These are phyloP conservation scores for Oligia fasciuncula DNA, from an alignment of 2,888 invertebrate genomes.

Conservation along the genomic window DNA sequence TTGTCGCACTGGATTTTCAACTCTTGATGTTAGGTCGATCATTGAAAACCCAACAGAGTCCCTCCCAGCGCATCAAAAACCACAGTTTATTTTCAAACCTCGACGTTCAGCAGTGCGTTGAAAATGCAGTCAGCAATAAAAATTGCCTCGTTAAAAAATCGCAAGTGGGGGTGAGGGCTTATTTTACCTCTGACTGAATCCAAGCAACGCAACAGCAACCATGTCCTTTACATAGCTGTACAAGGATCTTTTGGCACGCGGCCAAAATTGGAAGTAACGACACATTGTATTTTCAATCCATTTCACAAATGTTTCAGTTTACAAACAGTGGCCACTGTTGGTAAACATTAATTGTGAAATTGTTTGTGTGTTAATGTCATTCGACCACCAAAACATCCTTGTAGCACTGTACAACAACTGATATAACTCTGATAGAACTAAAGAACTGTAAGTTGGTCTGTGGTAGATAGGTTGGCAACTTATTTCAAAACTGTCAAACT, in stretches of 20 bases:
- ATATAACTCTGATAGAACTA: not conserved
- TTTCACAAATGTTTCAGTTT: not conserved
- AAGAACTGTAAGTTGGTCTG: no score
- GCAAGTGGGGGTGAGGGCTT: not conserved
- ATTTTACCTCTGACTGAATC: not conserved
- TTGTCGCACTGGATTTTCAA: not conserved
- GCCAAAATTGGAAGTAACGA: not conserved
- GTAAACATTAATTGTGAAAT: no score
- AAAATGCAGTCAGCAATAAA: not conserved
- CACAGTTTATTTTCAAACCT: not conserved
- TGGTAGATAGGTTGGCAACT: slow-evolving; percentile 25
- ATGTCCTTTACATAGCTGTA: not conserved
- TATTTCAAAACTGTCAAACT: not conserved
- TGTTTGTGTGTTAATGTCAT: not conserved
- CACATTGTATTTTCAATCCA: not conserved
- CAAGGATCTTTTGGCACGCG: not conserved
- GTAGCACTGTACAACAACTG: not conserved
- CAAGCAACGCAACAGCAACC: not conserved
- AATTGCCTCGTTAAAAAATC: not conserved
- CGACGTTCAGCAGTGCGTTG: not conserved
- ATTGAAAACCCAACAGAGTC: not conserved
- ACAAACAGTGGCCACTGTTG: no score
- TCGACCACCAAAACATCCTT: not conserved
- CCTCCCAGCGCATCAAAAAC: not conserved
- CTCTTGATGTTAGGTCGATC: not conserved